Evolutionary conservation across 2,888 invertebrate genomes (phyloP), one percentile per base, ranked within the genome.

Genomic region (Teinopalpus imperialis): DNA sequence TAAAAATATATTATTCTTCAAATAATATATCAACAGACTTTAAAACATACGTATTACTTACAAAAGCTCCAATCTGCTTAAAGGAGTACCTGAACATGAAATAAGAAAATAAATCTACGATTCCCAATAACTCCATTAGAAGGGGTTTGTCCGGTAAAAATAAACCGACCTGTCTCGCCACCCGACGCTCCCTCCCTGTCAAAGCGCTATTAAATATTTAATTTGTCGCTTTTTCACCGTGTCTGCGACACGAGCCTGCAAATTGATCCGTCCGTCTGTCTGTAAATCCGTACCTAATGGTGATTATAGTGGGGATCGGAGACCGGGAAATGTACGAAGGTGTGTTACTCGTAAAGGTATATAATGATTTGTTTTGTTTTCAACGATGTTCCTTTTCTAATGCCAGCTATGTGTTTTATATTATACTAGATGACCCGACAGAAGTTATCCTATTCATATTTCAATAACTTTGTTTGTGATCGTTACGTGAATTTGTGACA

Each of bases 121-220:
- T 45, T 45, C 48, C 48, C 49, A 55, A 55, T 52, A 53, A 47
- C 26, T 42, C 39, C 46, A 43, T 46, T 40, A 46, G 21, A 46
- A 31, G 24, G 35, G 42, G 30, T 44, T 49, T 44, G 44, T 49
- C 36, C 46, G 49, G 48, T 51, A 56, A 51, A 44, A 59, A 63
- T 60, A 52, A n/a, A n/a, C n/a, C 51, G 44, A 49, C 57, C 56
- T 48, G 56, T 53, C 54, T 60, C 57, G 54, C 57, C 50, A 13
- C 24, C 31, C 45, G 56, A 54, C 59, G 53, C 43, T 10, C 43
- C 57, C 60, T 49, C 61, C 44, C 67, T 65, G 66, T 64, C 64
- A 50, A 52, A 49, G 53, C 30, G 55, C 63, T 57, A 65, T 66
- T 76, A 66, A 78, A 81, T 80, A 77, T 75, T 81, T 79, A 73